phyloP scores from a whole-genome alignment of 2,797 vertebrate species.

The Carcharodon carcharias region DNA sequence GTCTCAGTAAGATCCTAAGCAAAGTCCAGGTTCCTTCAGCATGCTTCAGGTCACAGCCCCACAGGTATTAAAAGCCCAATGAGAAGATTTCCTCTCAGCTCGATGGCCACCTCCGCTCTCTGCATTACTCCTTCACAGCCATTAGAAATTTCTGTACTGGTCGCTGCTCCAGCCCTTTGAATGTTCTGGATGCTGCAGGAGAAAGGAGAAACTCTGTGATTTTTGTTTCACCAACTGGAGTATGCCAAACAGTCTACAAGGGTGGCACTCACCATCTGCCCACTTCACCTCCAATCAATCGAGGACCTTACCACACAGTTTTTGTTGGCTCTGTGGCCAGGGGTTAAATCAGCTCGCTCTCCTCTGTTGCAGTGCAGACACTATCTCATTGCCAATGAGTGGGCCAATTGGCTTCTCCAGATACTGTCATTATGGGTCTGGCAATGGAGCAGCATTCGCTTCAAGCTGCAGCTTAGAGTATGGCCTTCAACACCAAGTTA shows the following conservation, averaged over 20 bases:
- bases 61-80: background rate
- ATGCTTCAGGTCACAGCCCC: background rate
- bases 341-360: background rate
- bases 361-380: background rate
- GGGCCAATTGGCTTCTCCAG: background rate
- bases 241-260: background rate
- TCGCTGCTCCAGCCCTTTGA: background rate
- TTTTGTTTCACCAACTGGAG: background rate
- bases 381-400: background rate
- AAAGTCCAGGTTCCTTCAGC: background rate
- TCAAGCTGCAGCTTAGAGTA: background rate
- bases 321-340: background rate
- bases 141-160: slow-evolving; percentile 20
- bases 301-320: background rate
- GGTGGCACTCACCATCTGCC: background rate
- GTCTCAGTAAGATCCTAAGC: background rate
- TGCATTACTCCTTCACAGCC: background rate
- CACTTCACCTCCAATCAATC: background rate
- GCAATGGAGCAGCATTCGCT: background rate
- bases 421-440: background rate
- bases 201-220: background rate
- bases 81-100: background rate
- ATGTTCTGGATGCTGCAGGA: background rate
- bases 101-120: no score
- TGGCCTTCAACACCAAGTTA: background rate